Evolutionary conservation across 2,113 vertebrate species (phyloP).

Genomic region (Steatornis caripensis): DNA sequence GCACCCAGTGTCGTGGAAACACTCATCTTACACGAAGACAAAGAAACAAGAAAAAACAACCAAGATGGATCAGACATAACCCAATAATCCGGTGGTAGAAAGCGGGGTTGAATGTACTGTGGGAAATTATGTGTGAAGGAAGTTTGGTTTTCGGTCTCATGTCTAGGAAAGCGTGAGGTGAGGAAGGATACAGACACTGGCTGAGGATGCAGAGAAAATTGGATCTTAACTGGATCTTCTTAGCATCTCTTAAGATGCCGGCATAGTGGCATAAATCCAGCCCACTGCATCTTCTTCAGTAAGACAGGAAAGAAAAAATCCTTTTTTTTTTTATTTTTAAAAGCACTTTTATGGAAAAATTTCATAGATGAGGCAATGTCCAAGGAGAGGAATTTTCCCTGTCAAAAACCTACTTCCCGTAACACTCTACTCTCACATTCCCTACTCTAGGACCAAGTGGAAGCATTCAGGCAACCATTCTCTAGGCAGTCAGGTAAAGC

Average conservation of each 20-base stretch:
- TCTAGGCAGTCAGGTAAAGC: slow-evolving; percentile 45
- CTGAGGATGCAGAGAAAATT: not conserved
- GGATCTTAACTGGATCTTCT: not conserved
- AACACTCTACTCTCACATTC: not conserved
- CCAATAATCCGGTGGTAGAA: not conserved
- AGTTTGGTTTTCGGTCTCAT: not conserved
- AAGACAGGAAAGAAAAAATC: not conserved
- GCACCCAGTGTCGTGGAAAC: not conserved
- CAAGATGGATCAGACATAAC: not conserved
- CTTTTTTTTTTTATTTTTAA: not conserved
- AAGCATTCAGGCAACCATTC: slow-evolving; percentile 48
- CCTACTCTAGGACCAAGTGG: slow-evolving; percentile 37
- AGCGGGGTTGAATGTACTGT: not conserved
- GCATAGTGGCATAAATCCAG: too few species aligned
- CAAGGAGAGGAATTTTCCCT: not conserved
- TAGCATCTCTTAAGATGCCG: not conserved
- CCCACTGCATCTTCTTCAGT: not conserved
- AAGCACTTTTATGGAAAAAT: not conserved
- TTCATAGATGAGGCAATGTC: not conserved
- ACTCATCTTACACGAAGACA: not conserved
- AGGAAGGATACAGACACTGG: not conserved
- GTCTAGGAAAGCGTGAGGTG: not conserved
- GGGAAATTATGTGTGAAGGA: not conserved
- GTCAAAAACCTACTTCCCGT: slow-evolving; percentile 28
- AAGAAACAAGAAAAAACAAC: not conserved